These are phyloP conservation scores for Bradynema listronoti DNA, from an alignment of 1,140 invertebrate genomes.

Conservation along the genomic window DNA sequence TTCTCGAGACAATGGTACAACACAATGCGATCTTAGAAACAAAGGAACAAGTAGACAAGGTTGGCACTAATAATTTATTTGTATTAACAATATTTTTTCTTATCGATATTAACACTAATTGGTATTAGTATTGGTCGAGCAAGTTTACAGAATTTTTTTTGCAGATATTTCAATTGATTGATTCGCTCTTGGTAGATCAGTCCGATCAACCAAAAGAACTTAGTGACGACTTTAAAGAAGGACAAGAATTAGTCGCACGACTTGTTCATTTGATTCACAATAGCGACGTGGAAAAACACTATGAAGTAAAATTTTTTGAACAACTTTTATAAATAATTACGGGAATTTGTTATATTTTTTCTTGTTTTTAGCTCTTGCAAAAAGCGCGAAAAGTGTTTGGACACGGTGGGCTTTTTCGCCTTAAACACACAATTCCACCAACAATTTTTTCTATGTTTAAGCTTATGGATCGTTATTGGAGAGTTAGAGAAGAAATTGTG, in stretches of 20 bases:
- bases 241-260: constrained; percentile 80
- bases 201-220: constrained; percentile 73
- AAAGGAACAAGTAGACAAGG: constrained; percentile 68
- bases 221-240: constrained; percentile 90
- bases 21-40: constrained; percentile 76
- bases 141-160: constrained; percentile 1
- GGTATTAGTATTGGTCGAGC: no score
- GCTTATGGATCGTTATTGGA: constrained; percentile 76
- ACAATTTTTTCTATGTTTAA: constrained; percentile 83
- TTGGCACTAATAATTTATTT: constrained; percentile 8
- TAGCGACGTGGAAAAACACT: constrained; percentile 80
- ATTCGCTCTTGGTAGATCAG: constrained; percentile 66
- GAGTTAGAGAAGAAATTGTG: constrained; percentile 68
- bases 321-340: constrained; percentile 6
- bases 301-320: constrained; percentile 58
- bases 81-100: constrained; percentile 9
- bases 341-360: background rate
- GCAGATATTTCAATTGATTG: constrained; percentile 25
- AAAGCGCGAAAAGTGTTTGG: constrained; percentile 81
- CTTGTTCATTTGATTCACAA: constrained; percentile 83
- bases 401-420: constrained; percentile 75
- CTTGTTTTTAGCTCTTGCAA: constrained; percentile 63
- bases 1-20: constrained; percentile 79
- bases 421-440: constrained; percentile 85
- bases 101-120: no score